phyloP scores from a whole-genome alignment of 2,113 vertebrate genomes.

The Dicaeum eximium region DNA sequence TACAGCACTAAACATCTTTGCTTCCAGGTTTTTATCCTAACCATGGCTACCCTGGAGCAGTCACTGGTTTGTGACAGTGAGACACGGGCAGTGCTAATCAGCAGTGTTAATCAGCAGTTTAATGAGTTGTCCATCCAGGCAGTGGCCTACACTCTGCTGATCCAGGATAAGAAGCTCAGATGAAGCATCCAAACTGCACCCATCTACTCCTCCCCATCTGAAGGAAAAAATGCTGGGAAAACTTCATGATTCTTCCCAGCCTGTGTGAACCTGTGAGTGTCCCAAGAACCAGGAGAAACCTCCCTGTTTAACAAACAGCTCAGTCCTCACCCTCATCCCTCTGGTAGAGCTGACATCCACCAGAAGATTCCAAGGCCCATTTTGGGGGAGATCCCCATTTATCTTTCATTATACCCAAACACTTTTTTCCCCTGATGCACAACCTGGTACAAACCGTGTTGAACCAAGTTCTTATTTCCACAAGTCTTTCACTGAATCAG shows the following conservation, averaged over 20 bases:
- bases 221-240: neutral
- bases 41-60: neutral
- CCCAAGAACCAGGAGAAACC: neutral
- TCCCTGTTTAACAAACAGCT: neutral
- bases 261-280: neutral
- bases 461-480: neutral
- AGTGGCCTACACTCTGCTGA: neutral
- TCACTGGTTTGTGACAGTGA: neutral
- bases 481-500: neutral
- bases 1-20: neutral
- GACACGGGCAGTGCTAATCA: neutral
- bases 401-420: neutral
- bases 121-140: neutral
- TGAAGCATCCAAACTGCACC: neutral
- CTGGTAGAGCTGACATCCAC: neutral
- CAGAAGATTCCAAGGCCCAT: neutral
- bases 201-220: neutral
- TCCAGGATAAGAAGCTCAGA: neutral
- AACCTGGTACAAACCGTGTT: neutral
- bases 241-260: neutral
- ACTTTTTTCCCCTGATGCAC: neutral
- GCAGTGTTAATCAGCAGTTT: neutral
- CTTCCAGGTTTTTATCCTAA: neutral
- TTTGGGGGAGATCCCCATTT: neutral
- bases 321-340: neutral